Base-by-base conservation (phyloP, 2,888 invertebrate genomes). In the Horisme vitalbata region DNA sequence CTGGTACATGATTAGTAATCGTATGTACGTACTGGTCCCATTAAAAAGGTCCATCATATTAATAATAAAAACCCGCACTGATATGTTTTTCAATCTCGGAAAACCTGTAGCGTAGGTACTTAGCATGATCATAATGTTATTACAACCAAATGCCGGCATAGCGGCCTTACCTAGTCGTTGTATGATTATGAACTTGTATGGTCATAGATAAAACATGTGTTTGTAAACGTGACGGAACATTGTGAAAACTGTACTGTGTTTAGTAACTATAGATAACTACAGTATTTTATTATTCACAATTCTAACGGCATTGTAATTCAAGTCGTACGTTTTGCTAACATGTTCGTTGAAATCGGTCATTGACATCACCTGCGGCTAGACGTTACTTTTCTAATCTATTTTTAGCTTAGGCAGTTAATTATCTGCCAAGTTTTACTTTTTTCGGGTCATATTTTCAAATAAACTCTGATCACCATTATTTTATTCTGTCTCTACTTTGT, bases 171-270 rank as follows among this genome's bases (percentile, higher is more conserved):
- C 18, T 2, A 18, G 32, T 31, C 27, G 18, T n/a, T 11, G 28
- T 27, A 36, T 32, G 26, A 36, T 31, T 24, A 33, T 33, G 3
- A 23, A 37, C 20, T 20, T 32, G 32, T 32, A 32, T 27, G 26
- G 14, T 33, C 26, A 44, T 21, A 20, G 24, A 37, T 33, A 38
- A 37, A 24, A 55, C 63, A 54, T 55, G 57, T 57, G 52, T n/a
- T 33, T 7, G 11, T 11, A 47, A 63, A 69, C 68, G 66, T 68
- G 66, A 65, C 41, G 8, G 15, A 30, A 21, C 5, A 12, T 33
- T 35, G 13, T 31, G 6, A 15, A 3, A 15, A 15, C 15, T 15
- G 5, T n/a, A n/a, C n/a, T n/a, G n/a, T n/a, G 10, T 36, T 13
- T 6, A 30, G 3, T 11, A 1, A 10, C 10, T 6, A 4, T 24